Evolutionary conservation across 2,113 vertebrate genomes (phyloP).

Genomic region (Thamnaconus septentrionalis): DNA sequence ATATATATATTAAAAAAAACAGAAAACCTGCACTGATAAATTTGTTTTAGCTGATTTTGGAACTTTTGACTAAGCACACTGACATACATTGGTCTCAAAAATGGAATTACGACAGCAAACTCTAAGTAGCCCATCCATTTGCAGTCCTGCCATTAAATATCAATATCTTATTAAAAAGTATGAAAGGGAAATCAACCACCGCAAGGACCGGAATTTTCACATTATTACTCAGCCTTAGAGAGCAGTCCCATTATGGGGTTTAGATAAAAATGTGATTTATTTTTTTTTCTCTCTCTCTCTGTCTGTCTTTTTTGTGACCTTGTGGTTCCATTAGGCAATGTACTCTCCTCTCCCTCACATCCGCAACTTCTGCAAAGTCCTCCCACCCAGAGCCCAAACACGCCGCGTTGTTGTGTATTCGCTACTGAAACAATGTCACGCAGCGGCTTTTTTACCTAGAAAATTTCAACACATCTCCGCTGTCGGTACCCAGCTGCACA

Average conservation of each 20-base stretch:
- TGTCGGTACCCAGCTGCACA: slow-evolving; percentile 39
- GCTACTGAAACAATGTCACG: slow-evolving; percentile 54
- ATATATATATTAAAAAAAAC: too few relatives aligned
- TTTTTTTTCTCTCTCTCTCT: slow-evolving; percentile 33
- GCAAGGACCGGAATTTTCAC: slow-evolving; percentile 59
- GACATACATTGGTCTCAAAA: slow-evolving; percentile 10
- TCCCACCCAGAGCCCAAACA: slow-evolving; percentile 15
- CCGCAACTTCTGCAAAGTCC: slow-evolving; percentile 59
- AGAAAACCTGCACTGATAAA: background rate
- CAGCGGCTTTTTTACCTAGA: slow-evolving; percentile 24
- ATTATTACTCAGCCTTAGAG: slow-evolving; percentile 66
- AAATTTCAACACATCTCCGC: slow-evolving; percentile 51
- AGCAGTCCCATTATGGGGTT: slow-evolving; percentile 68
- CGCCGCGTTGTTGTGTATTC: slow-evolving; percentile 1
- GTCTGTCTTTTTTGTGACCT: slow-evolving; percentile 59
- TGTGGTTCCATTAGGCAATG: slow-evolving; percentile 72
- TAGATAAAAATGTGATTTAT: slow-evolving; percentile 60
- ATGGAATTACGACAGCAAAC: slow-evolving; percentile 29
- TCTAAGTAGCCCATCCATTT: slow-evolving; percentile 64
- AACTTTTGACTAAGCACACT: background rate
- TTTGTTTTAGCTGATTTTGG: too few relatives aligned
- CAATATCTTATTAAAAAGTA: slow-evolving; percentile 71
- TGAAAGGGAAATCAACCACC: slow-evolving; percentile 65
- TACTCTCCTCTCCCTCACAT: slow-evolving; percentile 33
- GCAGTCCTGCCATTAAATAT: slow-evolving; percentile 68